A percentile compares a stretch with the other conserved stretches of the same genome.
Conservation (phyloP, 1,140 invertebrate species). For the Wasmannia auropunctata region DNA sequence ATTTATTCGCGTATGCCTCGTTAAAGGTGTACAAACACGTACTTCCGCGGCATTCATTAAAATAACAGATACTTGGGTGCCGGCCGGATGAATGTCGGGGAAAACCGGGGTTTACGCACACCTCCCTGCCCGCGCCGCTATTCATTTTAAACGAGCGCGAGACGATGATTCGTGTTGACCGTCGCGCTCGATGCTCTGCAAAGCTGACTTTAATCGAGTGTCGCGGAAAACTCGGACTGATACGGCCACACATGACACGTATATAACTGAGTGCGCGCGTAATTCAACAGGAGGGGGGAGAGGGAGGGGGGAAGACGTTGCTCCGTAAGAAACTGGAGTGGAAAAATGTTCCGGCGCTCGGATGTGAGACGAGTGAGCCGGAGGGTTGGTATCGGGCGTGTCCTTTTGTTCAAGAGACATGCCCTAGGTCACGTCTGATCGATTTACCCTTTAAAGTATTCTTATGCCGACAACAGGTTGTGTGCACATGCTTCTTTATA, state of each 20-base stretch:
- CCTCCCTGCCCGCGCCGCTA: background rate
- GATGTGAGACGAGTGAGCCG: background rate
- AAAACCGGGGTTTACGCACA: background rate
- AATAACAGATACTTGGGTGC: slow-evolving; percentile 46
- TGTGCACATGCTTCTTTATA: background rate
- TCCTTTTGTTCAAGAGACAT: slow-evolving; percentile 22
- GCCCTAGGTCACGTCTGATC: slow-evolving; percentile 44
- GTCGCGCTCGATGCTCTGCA: background rate
- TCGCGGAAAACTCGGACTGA: slow-evolving; percentile 22
- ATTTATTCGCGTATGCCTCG: slow-evolving; percentile 52
- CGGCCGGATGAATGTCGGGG: slow-evolving; percentile 31
- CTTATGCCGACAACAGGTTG: slow-evolving; percentile 10
- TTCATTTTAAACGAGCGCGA: slow-evolving; percentile 49
- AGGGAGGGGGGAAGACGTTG: slow-evolving; percentile 17
- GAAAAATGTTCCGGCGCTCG: slow-evolving; percentile 34
- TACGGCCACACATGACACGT: background rate
- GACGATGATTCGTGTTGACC: slow-evolving; percentile 28
- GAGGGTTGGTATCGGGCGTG: background rate
- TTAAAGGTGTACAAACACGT: slow-evolving; percentile 60
- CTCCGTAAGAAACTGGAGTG: background rate
- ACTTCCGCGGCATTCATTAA: slow-evolving; percentile 40
- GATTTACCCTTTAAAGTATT: slow-evolving; percentile 50
- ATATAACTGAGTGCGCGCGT: slow-evolving; percentile 51
- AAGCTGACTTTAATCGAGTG: slow-evolving; percentile 53
- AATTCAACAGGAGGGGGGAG: slow-evolving; percentile 30